Conservation (phyloP, 2,888 invertebrate species). For the Drosophila ezoana region DNA sequence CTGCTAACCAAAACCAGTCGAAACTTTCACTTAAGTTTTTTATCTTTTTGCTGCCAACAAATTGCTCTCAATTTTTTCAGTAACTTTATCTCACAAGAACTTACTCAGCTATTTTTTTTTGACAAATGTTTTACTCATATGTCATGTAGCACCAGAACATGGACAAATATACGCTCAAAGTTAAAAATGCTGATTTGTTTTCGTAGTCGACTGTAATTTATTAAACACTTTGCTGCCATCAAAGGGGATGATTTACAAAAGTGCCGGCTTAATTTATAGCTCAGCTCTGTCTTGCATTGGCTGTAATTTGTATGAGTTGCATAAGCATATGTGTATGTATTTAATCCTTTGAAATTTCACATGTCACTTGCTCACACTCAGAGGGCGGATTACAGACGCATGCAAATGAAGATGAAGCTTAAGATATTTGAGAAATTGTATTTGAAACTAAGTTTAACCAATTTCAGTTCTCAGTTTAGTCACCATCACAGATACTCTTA, state of each 20-base stretch:
- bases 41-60: slow-evolving; percentile 9
- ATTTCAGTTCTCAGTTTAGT: slow-evolving; percentile 55
- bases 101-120: slow-evolving; percentile 4
- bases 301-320: not conserved
- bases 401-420: slow-evolving; percentile 35
- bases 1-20: slow-evolving; percentile 21
- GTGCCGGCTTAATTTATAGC: not conserved
- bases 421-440: slow-evolving; percentile 24
- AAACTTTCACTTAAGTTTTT: slow-evolving; percentile 31
- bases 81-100: slow-evolving; percentile 7
- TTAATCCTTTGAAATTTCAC: slow-evolving; percentile 15
- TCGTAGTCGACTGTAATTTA: slow-evolving; percentile 32
- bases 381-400: slow-evolving; percentile 12
- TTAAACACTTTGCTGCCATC: slow-evolving; percentile 27
- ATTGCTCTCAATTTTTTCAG: slow-evolving; percentile 23
- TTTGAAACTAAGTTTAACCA: slow-evolving; percentile 40
- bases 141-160: slow-evolving; percentile 35
- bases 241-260: not conserved
- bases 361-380: slow-evolving; percentile 7
- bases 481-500: slow-evolving; percentile 49
- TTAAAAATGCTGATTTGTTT: slow-evolving; percentile 18
- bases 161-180: slow-evolving; percentile 37
- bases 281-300: not conserved
- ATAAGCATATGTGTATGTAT: not conserved
- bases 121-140: slow-evolving; percentile 29